Evolutionary conservation across 2,113 vertebrate genomes (phyloP).

Genomic region (Edolisoma coerulescens): DNA sequence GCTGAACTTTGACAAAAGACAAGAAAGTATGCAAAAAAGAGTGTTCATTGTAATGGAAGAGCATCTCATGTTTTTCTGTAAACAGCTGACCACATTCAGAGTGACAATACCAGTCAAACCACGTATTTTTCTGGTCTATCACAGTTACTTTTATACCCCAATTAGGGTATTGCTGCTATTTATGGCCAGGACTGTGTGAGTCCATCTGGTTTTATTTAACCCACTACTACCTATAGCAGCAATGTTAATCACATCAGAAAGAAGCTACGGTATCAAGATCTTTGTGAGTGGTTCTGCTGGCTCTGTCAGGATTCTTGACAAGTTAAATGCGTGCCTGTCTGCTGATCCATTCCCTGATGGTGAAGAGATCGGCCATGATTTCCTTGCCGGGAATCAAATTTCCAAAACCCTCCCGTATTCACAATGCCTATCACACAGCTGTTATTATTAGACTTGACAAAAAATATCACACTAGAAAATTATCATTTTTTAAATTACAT

Average conservation of each 20-base stretch:
- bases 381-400: neutral
- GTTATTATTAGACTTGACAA: neutral
- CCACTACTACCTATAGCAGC: neutral
- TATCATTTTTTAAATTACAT: neutral
- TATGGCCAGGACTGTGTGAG: neutral
- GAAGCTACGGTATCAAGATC: neutral
- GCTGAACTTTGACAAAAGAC: neutral
- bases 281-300: neutral
- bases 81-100: neutral
- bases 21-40: neutral
- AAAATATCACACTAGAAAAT: neutral
- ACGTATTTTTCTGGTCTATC: neutral
- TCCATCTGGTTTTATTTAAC: neutral
- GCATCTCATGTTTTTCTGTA: neutral
- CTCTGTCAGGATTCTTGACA: neutral
- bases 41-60: neutral
- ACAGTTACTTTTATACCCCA: neutral
- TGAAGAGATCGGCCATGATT: neutral
- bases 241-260: neutral
- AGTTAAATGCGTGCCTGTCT: neutral
- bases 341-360: accelerated
- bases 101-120: neutral
- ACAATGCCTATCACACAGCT: neutral
- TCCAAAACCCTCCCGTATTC: neutral
- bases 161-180: neutral